Percentiles rank a stretch among this genome's conserved stretches.
phyloP scores from a whole-genome alignment of 2,888 invertebrate species.

The Bimastos eiseni region DNA sequence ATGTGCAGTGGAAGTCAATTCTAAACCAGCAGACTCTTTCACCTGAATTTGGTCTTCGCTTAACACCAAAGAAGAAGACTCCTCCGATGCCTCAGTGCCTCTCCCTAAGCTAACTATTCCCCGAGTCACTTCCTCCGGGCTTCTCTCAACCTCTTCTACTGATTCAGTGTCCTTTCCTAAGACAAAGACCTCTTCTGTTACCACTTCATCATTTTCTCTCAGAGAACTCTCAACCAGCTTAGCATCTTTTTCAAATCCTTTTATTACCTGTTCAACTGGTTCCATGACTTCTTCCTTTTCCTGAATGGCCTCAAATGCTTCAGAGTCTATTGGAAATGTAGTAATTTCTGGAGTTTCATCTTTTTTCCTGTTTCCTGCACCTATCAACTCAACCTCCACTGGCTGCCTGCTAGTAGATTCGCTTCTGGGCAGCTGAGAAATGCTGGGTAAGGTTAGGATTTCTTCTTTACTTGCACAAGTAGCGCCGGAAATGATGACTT shows the following conservation, averaged over 20 bases:
- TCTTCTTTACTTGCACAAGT: background rate
- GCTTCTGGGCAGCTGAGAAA: background rate
- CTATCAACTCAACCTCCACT: background rate
- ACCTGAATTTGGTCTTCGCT: background rate
- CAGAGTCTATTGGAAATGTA: background rate
- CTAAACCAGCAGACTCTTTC: background rate
- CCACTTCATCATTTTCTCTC: background rate
- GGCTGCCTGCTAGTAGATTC: background rate
- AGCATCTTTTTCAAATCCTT: background rate
- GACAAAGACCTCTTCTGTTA: background rate
- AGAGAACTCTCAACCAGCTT: background rate
- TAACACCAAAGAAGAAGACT: background rate
- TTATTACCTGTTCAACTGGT: background rate
- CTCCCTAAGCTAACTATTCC: background rate
- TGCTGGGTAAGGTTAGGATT: background rate
- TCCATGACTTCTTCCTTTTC: background rate
- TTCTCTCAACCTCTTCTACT: slow-evolving; percentile 2
- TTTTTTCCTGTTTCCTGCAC: background rate
- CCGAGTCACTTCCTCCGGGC: background rate
- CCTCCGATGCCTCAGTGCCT: background rate
- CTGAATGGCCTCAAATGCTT: background rate
- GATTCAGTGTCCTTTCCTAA: background rate
- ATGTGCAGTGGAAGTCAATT: background rate
- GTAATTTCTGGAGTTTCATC: background rate
- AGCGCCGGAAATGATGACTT: background rate